Evolutionary conservation across 2,113 vertebrate genomes (phyloP), one percentile per base, ranked within the genome.

Genomic region (Poicephalus meyeri): DNA sequence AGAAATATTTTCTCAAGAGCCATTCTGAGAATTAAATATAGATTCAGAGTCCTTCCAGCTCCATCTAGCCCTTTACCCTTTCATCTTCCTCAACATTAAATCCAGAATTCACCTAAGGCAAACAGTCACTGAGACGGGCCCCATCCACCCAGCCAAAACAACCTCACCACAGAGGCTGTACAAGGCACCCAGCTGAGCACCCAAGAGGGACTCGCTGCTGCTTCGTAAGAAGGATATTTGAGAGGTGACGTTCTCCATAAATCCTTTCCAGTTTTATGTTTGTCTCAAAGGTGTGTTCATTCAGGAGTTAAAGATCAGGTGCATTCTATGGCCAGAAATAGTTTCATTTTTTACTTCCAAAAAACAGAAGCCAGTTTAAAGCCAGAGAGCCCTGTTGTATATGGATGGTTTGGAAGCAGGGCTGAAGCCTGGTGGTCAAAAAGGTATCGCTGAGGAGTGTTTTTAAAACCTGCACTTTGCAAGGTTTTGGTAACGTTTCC

Each of bases 21-120:
- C 21, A 63, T 26, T n/a, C 58, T 93, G 46, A 76, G 37, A 96
- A 89, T 17, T 64, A 90, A 95, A 96, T n/a, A 88, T 4, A 46
- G 44, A 89, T 80, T 63, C 66, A 20, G 39, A 93, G 26, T 35
- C 68, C 55, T 47, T 3, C 76, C 80, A 55, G 39, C 44, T 84
- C 70, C 77, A 58, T 16, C 56, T 24, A 92, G 23, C 50, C 74
- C 55, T 69, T 94, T 33, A 50, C 19, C n/a, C 13, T 82, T 66
- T 37, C 26, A 15, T 39, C 64, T 47, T 88, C 41, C 60, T 49
- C 49, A 80, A 46, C 4, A 2, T 3, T 26, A 82, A 68, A 73
- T n/a, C 23, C 71, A 42, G 65, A 66, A 42, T 24, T 33, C 70
- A 61, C 41, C 41, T 86, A 37, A n/a, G 35, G 13, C 29, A 71